A percentile compares a stretch with the other conserved stretches of the same genome.
Conservation (phyloP, 2,797 vertebrate species). For the Syncerus caffer region DNA sequence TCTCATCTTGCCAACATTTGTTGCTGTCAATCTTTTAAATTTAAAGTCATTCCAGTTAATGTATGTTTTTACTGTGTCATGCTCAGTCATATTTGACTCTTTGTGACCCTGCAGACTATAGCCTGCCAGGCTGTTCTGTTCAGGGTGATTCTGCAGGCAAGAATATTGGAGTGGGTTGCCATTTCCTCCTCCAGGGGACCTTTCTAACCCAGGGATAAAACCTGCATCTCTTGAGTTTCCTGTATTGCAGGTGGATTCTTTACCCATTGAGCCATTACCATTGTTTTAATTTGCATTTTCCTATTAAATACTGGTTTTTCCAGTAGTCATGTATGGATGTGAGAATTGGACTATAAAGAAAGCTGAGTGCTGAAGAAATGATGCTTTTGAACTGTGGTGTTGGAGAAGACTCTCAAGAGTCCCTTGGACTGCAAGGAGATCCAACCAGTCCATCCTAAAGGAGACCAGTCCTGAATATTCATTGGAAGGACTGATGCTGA, state of each 20-base stretch:
- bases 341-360: background rate
- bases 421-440: background rate
- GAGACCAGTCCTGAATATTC: background rate
- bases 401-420: background rate
- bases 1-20: background rate
- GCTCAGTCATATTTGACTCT: background rate
- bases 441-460: background rate
- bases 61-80: background rate
- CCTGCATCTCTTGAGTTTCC: background rate
- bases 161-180: background rate
- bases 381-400: background rate
- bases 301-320: background rate
- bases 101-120: background rate
- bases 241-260: background rate
- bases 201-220: background rate
- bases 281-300: background rate
- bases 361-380: background rate
- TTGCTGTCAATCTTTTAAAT: background rate
- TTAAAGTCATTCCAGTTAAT: background rate
- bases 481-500: background rate
- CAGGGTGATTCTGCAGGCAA: background rate
- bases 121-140: background rate
- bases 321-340: background rate
- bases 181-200: background rate
- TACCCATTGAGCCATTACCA: background rate